A percentile compares a stretch with the other conserved stretches of the same genome.
Conservation (phyloP, 2,113 vertebrate genomes). For the Ahaetulla prasina region DNA sequence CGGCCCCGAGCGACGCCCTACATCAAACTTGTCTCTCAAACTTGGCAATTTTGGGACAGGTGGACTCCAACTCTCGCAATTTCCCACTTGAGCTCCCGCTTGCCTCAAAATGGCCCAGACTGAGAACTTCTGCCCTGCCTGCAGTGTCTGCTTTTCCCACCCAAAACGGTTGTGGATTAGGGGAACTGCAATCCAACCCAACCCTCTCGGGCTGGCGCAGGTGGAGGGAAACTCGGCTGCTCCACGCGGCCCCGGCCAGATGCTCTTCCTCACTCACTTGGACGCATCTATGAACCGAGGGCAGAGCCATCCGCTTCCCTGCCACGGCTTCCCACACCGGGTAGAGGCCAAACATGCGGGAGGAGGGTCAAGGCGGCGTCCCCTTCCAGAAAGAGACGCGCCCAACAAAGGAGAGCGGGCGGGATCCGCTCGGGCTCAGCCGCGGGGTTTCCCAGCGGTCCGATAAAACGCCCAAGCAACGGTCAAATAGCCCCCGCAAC, state of each 20-base stretch:
- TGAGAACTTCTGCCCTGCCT: background rate
- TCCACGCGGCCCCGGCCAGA: no score
- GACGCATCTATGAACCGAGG: slow-evolving; percentile 37
- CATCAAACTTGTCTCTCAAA: background rate
- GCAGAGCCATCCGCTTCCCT: slow-evolving; percentile 35
- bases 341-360: background rate
- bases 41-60: background rate
- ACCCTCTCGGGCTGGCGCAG: fast-evolving
- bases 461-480: background rate
- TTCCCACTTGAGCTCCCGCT: background rate
- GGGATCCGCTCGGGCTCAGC: background rate
- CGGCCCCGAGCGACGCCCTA: background rate
- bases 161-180: background rate
- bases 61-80: background rate
- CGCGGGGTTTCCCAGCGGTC: background rate
- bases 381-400: background rate
- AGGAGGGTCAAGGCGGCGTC: background rate
- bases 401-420: background rate
- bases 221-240: background rate
- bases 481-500: background rate
- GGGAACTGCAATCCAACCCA: background rate
- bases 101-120: background rate
- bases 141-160: background rate
- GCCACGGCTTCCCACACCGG: background rate
- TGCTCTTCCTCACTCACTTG: slow-evolving; percentile 46